Base-by-base conservation (phyloP, 1,140 invertebrate genomes). In the Atta texana region DNA sequence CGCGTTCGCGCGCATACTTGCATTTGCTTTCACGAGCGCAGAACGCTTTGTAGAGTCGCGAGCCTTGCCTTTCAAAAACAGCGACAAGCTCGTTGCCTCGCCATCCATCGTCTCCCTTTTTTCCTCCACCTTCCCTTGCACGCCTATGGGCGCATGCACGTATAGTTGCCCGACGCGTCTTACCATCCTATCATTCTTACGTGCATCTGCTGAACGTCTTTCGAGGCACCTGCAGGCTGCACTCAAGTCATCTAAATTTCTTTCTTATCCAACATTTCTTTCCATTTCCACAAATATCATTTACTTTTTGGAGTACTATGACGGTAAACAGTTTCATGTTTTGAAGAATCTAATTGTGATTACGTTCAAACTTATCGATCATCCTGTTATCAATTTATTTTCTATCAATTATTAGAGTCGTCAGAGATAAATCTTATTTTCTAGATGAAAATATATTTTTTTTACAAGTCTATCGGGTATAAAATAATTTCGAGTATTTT, bases 141-240 rank as follows among this genome's bases (percentile, higher is more conserved):
- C 39, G 1, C 7, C 12, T n/a, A 0, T 31, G 16, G 12, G 34
- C 18, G n/a, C 16, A 24, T 51, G 18, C 34, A n/a, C 49, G 18
- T 69, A 14, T 34, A 10, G 1, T 44, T 34, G 28, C 34, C 7
- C 57, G 34, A 14, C 28, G 55, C 57, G n/a, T 77, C 59, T 63
- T 49, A 51, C 14, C 8, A 44, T 44, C 7, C 10, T 44, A 1
- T 6, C 31, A 39, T 12, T 80, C 31, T 80, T 66, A 66, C 18
- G 28, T 55, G 55, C 76, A 66, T 66, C 44, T 66, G 31, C 24
- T 21, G 21, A 12, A 8, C 51, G 51, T 68, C 51, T 81, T 72
- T 28, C 78, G 2, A 51, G 49, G 3, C 34, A 39, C 34, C 34
- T 44, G 8, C 39, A 44, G 39, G 39, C 31, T 44, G 39, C 39